Conservation (phyloP, 2,888 invertebrate species). For the Nezara viridula region DNA sequence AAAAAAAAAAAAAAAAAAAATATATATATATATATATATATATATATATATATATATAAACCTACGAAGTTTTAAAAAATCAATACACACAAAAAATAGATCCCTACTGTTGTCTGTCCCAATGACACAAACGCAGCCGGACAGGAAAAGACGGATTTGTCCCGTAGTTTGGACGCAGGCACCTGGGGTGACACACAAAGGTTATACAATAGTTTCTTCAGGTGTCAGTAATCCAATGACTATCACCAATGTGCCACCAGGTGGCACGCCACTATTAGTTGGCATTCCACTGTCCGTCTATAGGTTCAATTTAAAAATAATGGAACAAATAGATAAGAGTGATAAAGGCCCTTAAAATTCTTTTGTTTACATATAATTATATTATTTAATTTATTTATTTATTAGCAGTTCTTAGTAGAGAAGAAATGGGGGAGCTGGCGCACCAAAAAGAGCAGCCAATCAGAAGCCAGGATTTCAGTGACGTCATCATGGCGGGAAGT, state of each 20-base stretch:
- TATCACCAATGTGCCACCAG: not conserved
- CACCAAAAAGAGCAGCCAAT: too few relatives aligned
- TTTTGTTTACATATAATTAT: too few relatives aligned
- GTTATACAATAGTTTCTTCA: not conserved
- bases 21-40: too few relatives aligned
- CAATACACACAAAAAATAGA: not conserved
- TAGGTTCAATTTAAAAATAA: not conserved
- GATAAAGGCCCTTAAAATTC: too few relatives aligned
- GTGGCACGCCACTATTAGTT: not conserved
- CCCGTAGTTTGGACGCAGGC: not conserved
- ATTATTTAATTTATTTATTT: too few relatives aligned
- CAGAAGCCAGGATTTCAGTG: too few relatives aligned
- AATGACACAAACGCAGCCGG: not conserved
- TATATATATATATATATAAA: too few relatives aligned
- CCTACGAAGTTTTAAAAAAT: not conserved
- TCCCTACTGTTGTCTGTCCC: not conserved
- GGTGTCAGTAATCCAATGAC: slow-evolving; percentile 9
- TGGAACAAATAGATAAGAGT: not conserved
- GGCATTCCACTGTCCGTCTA: not conserved
- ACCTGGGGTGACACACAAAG: not conserved
- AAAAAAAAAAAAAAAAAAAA: too few relatives aligned
- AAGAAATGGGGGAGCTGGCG: too few relatives aligned
- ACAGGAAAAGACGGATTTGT: not conserved
- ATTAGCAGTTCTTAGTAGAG: too few relatives aligned
- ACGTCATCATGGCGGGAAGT: too few relatives aligned